Conservation (phyloP, 2,113 vertebrate species). For the Oryzias celebensis region DNA sequence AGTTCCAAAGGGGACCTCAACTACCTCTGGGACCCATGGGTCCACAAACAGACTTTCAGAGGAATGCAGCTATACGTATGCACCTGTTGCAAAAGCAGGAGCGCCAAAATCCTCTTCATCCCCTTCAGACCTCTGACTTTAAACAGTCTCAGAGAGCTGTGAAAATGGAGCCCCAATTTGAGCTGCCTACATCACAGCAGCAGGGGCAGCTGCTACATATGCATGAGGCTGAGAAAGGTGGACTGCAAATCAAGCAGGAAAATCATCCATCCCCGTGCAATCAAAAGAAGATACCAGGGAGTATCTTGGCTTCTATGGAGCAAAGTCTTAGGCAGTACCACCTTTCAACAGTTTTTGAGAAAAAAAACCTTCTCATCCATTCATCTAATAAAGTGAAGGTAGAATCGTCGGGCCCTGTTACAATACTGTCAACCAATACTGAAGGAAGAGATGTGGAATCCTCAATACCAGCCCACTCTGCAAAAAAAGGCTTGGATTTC, state of each 20-base stretch:
- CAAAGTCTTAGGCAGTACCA: constrained; percentile 90
- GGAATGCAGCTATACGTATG: constrained; percentile 87
- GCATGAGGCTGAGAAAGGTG: constrained; percentile 70
- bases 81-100: constrained; percentile 89
- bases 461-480: constrained; percentile 12
- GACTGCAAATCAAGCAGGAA: constrained; percentile 85
- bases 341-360: constrained; percentile 89
- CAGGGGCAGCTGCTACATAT: constrained; percentile 54
- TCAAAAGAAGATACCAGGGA: constrained; percentile 74
- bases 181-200: constrained; percentile 65
- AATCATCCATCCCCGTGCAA: constrained; percentile 75
- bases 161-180: constrained; percentile 79
- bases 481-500: constrained; percentile 75
- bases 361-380: constrained; percentile 83
- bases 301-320: constrained; percentile 94
- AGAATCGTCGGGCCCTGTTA: constrained; percentile 86
- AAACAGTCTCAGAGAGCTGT: constrained; percentile 71
- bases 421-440: constrained; percentile 82
- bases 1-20: constrained; percentile 68
- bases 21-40: constrained; percentile 72
- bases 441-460: constrained; percentile 67
- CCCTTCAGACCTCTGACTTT: constrained; percentile 72
- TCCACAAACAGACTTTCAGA: constrained; percentile 80
- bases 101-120: constrained; percentile 77
- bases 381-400: constrained; percentile 88